Conservation (phyloP, 2,888 invertebrate species). For the Caenorhabditis parvicauda region DNA sequence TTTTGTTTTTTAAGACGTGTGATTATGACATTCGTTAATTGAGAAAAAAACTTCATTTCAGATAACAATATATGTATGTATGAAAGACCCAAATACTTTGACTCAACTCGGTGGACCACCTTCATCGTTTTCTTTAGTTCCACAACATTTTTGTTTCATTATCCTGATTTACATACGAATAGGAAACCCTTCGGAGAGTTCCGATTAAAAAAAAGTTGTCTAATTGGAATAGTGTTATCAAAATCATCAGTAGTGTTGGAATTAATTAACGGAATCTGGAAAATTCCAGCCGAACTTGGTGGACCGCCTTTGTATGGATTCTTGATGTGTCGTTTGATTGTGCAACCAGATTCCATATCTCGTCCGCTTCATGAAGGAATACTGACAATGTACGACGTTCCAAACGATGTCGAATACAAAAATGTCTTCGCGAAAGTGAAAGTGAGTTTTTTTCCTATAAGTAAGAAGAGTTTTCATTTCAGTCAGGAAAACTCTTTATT, state of each 20-base stretch:
- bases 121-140: not conserved
- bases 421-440: slow-evolving; percentile 31
- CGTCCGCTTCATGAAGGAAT: slow-evolving; percentile 39
- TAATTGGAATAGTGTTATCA: too few relatives aligned
- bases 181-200: too few relatives aligned
- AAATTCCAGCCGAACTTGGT: slow-evolving; percentile 39
- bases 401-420: slow-evolving; percentile 21
- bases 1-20: too few relatives aligned
- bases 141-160: too few relatives aligned
- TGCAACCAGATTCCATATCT: slow-evolving; percentile 39
- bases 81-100: not conserved
- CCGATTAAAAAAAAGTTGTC: too few relatives aligned
- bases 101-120: not conserved
- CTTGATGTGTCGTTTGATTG: slow-evolving; percentile 37
- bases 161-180: too few relatives aligned
- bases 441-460: slow-evolving; percentile 5
- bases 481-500: slow-evolving; percentile 33
- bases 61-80: not conserved
- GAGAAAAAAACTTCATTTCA: too few relatives aligned
- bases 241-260: too few relatives aligned
- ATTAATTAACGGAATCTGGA: too few relatives aligned
- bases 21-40: too few relatives aligned
- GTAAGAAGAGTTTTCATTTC: too few relatives aligned
- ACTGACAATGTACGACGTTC: slow-evolving; percentile 30
- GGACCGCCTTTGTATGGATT: slow-evolving; percentile 47